Conservation (phyloP, 1,140 invertebrate species). For the Monomorium pharaonis region DNA sequence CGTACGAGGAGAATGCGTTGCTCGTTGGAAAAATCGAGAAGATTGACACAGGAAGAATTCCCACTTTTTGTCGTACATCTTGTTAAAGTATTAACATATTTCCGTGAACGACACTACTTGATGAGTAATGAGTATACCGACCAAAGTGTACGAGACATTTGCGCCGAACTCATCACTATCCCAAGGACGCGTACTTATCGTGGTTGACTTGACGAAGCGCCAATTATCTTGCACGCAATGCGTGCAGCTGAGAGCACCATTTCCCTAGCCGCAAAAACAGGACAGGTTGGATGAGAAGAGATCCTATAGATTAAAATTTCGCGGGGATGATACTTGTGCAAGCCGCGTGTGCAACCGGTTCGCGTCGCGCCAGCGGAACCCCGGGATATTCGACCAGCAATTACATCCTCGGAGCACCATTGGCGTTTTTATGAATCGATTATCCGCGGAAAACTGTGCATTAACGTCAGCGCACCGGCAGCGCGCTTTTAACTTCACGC, state of each 20-base stretch:
- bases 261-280: constrained; percentile 59
- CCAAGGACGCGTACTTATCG: constrained; percentile 48
- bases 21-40: not conserved
- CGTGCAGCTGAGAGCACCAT: constrained; percentile 52
- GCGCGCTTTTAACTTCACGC: constrained; percentile 21
- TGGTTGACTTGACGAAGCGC: constrained; percentile 54
- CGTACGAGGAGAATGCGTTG: not conserved
- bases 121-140: constrained; percentile 34
- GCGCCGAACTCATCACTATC: constrained; percentile 59
- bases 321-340: constrained; percentile 42
- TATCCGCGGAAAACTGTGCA: constrained; percentile 32
- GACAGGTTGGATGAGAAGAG: not conserved
- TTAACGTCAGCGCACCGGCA: not conserved
- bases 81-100: constrained; percentile 42
- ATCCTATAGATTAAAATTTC: constrained; percentile 52
- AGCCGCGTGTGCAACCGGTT: constrained; percentile 28
- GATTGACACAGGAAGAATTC: not conserved
- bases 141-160: constrained; percentile 57
- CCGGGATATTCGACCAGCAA: constrained; percentile 57
- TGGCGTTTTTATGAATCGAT: constrained; percentile 44
- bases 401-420: constrained; percentile 25
- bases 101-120: constrained; percentile 13
- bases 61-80: not conserved
- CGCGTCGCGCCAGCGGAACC: constrained; percentile 5
- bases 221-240: constrained; percentile 73